Conservation (phyloP, 1,140 invertebrate genomes). For the Metopolophium dirhodum region DNA sequence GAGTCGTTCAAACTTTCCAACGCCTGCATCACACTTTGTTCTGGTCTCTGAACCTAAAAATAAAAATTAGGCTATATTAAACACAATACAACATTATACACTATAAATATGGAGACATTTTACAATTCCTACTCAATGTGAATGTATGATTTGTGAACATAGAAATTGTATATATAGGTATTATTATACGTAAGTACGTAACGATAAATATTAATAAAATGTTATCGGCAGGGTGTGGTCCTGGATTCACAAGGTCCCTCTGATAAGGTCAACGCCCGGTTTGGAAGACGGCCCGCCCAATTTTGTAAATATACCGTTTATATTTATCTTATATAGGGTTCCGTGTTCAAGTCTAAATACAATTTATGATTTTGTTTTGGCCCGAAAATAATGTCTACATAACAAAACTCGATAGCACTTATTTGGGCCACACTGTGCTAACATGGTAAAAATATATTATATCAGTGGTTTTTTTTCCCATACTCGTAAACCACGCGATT, state of each 20-base stretch:
- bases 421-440: constrained; percentile 6
- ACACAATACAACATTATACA: background rate
- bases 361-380: background rate
- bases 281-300: constrained; percentile 48
- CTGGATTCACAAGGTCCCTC: constrained; percentile 49
- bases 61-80: constrained; percentile 59
- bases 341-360: background rate
- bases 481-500: constrained; percentile 37
- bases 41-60: constrained; percentile 85
- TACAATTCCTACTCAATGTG: background rate
- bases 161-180: background rate
- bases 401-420: background rate
- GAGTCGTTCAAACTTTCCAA: constrained; percentile 91
- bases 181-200: background rate
- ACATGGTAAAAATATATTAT: constrained; percentile 20
- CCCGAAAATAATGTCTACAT: background rate
- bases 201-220: constrained; percentile 36
- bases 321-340: constrained; percentile 22
- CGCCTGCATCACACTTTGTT: constrained; percentile 94
- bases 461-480: constrained; percentile 24
- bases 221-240: constrained; percentile 54
- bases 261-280: constrained; percentile 51
- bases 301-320: background rate
- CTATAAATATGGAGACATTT: background rate
- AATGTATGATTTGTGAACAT: constrained; percentile 20